phyloP scores from a whole-genome alignment of 2,888 invertebrate genomes.

The Netelia fuscicornis region DNA sequence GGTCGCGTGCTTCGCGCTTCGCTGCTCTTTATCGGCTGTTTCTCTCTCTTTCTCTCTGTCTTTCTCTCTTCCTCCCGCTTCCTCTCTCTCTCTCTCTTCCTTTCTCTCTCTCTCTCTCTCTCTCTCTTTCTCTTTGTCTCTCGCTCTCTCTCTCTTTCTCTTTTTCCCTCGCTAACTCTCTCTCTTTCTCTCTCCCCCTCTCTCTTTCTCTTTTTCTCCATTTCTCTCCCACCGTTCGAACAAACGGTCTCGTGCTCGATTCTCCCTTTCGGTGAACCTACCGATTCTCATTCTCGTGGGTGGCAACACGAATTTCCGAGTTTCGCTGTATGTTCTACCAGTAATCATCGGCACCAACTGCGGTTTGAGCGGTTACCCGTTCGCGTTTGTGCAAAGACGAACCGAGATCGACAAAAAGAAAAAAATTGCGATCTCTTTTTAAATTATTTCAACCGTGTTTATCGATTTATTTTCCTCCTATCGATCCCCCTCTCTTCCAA shows the following conservation, averaged over 20 bases:
- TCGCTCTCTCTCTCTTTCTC: too few relatives aligned
- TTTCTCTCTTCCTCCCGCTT: conserved; percentile 12
- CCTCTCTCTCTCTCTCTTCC: conserved; percentile 53
- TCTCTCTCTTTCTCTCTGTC: conserved; percentile 47
- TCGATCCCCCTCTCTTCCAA: not conserved
- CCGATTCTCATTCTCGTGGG: conserved; percentile 50
- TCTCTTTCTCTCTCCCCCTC: too few relatives aligned
- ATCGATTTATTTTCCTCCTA: not conserved
- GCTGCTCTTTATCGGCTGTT: conserved; percentile 67
- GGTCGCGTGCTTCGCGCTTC: conserved; percentile 70
- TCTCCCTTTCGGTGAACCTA: conserved; percentile 61
- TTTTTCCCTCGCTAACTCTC: too few relatives aligned
- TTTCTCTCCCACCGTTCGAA: conserved; percentile 28
- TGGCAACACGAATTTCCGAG: conserved; percentile 59
- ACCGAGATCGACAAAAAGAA: not conserved
- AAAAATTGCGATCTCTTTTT: not conserved
- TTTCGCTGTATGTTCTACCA: conserved; percentile 30
- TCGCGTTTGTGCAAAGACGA: conserved; percentile 7
- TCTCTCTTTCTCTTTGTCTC: not conserved
- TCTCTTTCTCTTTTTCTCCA: too few relatives aligned
- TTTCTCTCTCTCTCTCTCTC: conserved; percentile 11
- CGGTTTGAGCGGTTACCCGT: conserved; percentile 43
- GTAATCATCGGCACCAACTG: conserved; percentile 27
- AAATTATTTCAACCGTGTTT: too few relatives aligned
- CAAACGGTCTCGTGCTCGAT: conserved; percentile 31